Evolutionary conservation across 2,113 vertebrate species (phyloP).

Genomic region (Sigmodon hispidus): DNA sequence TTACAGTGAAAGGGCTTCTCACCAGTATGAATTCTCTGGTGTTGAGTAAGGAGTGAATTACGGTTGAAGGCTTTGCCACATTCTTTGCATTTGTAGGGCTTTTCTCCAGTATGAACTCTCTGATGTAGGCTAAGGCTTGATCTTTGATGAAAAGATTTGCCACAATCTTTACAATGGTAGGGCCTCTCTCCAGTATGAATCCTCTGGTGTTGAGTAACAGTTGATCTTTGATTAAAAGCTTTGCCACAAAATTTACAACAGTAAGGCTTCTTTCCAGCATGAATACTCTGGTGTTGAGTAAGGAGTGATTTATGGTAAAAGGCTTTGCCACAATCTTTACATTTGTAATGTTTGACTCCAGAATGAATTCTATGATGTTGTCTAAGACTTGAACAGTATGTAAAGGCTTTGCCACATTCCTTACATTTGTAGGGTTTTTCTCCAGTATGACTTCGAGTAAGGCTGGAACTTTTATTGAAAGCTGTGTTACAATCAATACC

Average conservation of each 20-base stretch:
- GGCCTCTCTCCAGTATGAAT: constrained; percentile 31
- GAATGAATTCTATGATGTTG: constrained; percentile 13
- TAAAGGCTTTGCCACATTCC: constrained; percentile 22
- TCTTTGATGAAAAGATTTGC: background rate
- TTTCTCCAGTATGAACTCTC: constrained; percentile 12
- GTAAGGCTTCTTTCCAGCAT: constrained; percentile 3
- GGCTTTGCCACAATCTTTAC: constrained; percentile 17
- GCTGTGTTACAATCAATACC: background rate
- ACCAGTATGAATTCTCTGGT: constrained; percentile 28
- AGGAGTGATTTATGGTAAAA: constrained; percentile 6
- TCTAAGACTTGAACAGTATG: background rate
- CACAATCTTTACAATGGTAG: constrained; percentile 16
- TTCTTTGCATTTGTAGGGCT: constrained; percentile 23
- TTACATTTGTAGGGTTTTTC: constrained; percentile 26
- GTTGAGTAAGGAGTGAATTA: background rate
- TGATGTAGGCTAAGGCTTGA: background rate
- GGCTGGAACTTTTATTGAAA: background rate
- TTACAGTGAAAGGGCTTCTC: constrained; percentile 2
- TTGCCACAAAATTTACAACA: constrained; percentile 3
- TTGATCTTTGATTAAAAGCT: background rate
- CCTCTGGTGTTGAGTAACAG: background rate
- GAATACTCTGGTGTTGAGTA: background rate
- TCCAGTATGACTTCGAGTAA: background rate
- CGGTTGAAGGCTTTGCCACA: constrained; percentile 24
- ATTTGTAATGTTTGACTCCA: constrained; percentile 19